A percentile compares a stretch with the other conserved stretches of the same genome.
Evolutionary conservation across 2,113 vertebrate genomes (phyloP).

Genomic region (Nerophis ophidion): DNA sequence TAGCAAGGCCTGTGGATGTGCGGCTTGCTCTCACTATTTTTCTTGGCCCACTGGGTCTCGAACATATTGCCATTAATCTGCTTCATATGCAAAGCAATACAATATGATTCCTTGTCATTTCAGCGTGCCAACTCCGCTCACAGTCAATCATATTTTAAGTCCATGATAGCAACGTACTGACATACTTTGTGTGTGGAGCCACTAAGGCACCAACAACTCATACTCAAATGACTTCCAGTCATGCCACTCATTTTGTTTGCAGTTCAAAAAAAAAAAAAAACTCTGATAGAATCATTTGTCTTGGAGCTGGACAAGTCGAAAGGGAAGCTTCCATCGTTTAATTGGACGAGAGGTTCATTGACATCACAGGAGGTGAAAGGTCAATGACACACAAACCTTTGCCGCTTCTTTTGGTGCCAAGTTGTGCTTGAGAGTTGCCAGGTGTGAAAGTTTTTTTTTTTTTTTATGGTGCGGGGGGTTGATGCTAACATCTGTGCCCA

Average conservation of each 20-base stretch:
- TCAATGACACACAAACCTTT: conserved; percentile 66
- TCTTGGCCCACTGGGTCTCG: conserved; percentile 54
- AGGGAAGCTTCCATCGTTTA: conserved; percentile 78
- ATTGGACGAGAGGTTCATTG: conserved; percentile 73
- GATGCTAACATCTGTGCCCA: conserved; percentile 69
- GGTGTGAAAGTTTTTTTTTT: conserved; percentile 68
- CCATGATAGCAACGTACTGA: conserved; percentile 25
- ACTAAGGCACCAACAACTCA: conserved; percentile 51
- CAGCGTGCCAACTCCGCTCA: conserved; percentile 39
- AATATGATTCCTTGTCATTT: conserved; percentile 29
- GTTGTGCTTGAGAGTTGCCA: conserved; percentile 73
- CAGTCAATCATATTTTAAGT: conserved; percentile 36
- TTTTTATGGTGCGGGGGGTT: conserved; percentile 57
- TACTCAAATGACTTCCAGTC: background rate
- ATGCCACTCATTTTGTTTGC: conserved; percentile 46
- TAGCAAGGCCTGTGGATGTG: conserved; percentile 55
- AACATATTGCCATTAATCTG: conserved; percentile 48
- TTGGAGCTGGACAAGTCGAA: conserved; percentile 80
- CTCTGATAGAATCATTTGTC: conserved; percentile 94
- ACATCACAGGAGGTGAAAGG: conserved; percentile 76
- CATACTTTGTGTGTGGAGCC: conserved; percentile 28
- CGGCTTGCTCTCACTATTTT: conserved; percentile 52
- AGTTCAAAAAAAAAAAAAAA: conserved; percentile 93
- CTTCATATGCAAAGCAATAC: conserved; percentile 51
- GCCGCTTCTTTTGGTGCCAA: conserved; percentile 69